Percentiles rank a stretch among this genome's conserved stretches.
Evolutionary conservation across 2,888 invertebrate species (phyloP).

Genomic region (Sminthurides aquaticus): DNA sequence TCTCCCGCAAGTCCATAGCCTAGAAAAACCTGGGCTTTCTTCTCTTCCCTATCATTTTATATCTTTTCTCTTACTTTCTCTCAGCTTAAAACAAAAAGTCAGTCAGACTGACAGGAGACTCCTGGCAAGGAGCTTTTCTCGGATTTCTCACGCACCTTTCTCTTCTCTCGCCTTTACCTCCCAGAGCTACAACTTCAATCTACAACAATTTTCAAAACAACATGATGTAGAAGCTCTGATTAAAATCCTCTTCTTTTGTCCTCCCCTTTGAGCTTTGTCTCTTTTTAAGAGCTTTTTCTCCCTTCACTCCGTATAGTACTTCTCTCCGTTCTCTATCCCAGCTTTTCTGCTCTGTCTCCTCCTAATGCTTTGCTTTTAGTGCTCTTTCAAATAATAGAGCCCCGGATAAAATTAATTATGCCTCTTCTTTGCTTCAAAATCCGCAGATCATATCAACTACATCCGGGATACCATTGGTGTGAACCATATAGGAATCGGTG

Average conservation of each 20-base stretch:
- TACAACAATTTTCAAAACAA: background rate
- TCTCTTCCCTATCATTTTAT: background rate
- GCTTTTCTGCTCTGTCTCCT: too few species aligned
- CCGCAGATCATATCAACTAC: conserved; percentile 87
- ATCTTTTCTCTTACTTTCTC: background rate
- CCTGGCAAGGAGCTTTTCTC: background rate
- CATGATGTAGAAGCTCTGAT: background rate
- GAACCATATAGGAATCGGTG: conserved; percentile 79
- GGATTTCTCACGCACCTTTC: background rate
- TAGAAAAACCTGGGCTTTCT: background rate
- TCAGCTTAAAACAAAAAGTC: background rate
- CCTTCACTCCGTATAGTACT: too few species aligned
- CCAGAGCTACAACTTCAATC: background rate
- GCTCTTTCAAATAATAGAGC: too few species aligned
- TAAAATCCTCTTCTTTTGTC: background rate
- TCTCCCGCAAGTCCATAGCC: background rate
- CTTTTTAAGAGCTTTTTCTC: too few species aligned
- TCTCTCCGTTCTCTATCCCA: too few species aligned
- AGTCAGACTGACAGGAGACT: background rate
- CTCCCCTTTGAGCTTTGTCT: too few species aligned
- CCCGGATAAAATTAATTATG: too few species aligned
- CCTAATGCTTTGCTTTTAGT: too few species aligned
- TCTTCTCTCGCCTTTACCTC: background rate
- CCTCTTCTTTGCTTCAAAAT: too few species aligned
- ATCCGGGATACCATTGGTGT: conserved; percentile 75